Evolutionary conservation across 2,888 invertebrate species (phyloP).

Genomic region (Erynnis tages): DNA sequence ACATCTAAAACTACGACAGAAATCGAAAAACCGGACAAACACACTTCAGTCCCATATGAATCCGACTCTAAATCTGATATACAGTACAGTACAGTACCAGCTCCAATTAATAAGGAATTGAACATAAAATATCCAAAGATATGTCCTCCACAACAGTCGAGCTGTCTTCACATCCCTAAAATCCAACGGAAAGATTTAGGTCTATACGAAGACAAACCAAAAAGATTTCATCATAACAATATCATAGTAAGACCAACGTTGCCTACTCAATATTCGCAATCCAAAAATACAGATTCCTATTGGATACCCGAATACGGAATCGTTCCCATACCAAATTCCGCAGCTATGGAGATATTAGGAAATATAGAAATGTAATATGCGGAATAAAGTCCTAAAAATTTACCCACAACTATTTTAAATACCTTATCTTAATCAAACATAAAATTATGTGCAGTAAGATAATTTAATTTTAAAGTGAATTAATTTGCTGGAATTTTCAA

Average conservation of each 20-base stretch:
- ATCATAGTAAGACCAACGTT: constrained; percentile 30
- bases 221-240: constrained; percentile 24
- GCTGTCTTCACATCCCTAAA: constrained; percentile 1
- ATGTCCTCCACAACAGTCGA: constrained; percentile 4
- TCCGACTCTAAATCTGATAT: too few relatives aligned
- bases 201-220: constrained; percentile 18
- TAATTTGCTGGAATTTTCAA: too few relatives aligned
- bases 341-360: constrained; percentile 3
- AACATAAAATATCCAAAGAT: neutral
- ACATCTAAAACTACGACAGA: neutral
- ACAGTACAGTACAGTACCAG: too few relatives aligned
- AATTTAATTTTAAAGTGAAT: too few relatives aligned
- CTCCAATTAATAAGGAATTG: neutral
- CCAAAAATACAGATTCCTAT: neutral
- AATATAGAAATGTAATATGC: neutral
- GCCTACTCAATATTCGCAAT: neutral
- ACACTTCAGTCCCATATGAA: neutral
- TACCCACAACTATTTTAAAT: too few relatives aligned
- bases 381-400: neutral
- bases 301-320: constrained; percentile 14
- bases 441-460: too few relatives aligned
- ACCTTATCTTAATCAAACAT: too few relatives aligned
- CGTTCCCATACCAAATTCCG: constrained; percentile 9
- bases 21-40: neutral
- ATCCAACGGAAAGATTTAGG: neutral